Conservation (phyloP, 2,113 vertebrate genomes). For the Cyanistes caeruleus region DNA sequence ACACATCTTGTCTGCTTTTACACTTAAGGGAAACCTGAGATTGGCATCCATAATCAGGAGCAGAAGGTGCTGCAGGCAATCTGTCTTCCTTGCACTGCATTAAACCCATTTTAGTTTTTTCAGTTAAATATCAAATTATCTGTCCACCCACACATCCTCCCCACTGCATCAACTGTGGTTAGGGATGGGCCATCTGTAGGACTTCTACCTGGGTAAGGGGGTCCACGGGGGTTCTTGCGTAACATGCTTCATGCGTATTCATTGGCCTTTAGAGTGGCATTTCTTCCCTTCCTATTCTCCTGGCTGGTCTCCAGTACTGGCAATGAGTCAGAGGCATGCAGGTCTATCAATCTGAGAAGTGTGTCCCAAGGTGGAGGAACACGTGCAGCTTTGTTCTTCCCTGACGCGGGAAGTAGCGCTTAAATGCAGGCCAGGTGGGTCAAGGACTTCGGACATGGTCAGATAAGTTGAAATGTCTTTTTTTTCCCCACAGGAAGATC, state of each 20-base stretch:
- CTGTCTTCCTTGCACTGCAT: conserved; percentile 41
- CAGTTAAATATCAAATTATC: conserved; percentile 56
- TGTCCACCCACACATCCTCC: conserved; percentile 53
- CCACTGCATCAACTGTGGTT: not conserved
- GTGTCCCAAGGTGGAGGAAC: conserved; percentile 13
- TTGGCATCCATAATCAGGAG: conserved; percentile 60
- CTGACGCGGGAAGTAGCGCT: not conserved
- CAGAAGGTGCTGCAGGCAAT: conserved; percentile 59
- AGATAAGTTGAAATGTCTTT: not conserved
- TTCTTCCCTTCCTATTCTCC: conserved; percentile 31
- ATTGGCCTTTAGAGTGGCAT: conserved; percentile 53
- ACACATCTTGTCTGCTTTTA: not conserved
- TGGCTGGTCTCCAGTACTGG: conserved; percentile 35
- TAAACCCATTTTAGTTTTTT: conserved; percentile 49
- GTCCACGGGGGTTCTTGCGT: conserved; percentile 55
- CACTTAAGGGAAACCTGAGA: conserved; percentile 41
- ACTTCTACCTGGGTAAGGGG: conserved; percentile 14
- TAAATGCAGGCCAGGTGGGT: not conserved
- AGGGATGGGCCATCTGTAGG: conserved; percentile 52
- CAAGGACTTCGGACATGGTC: not conserved
- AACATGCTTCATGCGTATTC: conserved; percentile 16
- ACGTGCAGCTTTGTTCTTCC: not conserved
- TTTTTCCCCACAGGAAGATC: not conserved
- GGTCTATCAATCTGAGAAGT: conserved; percentile 15
- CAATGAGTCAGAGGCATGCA: conserved; percentile 37